Conservation (phyloP, 2,888 invertebrate species). For the Seira ritae region DNA sequence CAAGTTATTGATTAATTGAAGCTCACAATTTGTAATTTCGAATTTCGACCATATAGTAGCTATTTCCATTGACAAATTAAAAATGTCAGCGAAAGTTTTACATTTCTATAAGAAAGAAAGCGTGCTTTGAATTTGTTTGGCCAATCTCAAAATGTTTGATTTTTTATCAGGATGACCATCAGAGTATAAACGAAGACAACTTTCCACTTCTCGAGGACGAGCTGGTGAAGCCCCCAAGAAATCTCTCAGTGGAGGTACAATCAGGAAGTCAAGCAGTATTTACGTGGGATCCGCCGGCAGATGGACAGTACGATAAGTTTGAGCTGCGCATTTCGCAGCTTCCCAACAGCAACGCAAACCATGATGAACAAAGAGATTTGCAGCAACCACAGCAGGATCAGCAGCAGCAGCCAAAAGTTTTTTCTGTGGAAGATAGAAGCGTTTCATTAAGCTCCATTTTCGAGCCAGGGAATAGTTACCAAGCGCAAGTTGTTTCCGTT, state of each 20-base stretch:
- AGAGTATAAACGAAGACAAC: constrained; percentile 46
- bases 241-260: constrained; percentile 52
- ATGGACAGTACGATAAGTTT: constrained; percentile 54
- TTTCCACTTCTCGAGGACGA: constrained; percentile 49
- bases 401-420: constrained; percentile 57
- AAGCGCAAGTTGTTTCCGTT: constrained; percentile 59
- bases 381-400: constrained; percentile 28
- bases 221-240: constrained; percentile 37
- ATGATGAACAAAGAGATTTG: constrained; percentile 42
- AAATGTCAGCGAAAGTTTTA: too few relatives aligned
- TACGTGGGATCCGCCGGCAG: constrained; percentile 59
- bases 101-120: too few relatives aligned
- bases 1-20: too few relatives aligned
- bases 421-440: constrained; percentile 56
- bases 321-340: constrained; percentile 45
- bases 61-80: too few relatives aligned
- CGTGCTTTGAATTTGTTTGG: too few relatives aligned
- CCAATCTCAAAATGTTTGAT: too few relatives aligned
- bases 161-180: constrained; percentile 52
- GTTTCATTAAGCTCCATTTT: constrained; percentile 54
- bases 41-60: too few relatives aligned
- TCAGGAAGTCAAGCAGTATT: constrained; percentile 56
- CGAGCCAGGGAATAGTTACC: constrained; percentile 65
- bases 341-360: neutral
- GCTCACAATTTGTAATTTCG: too few relatives aligned